phyloP scores from a whole-genome alignment of 1,140 invertebrate genomes.

The Leptopilina clavipes region DNA sequence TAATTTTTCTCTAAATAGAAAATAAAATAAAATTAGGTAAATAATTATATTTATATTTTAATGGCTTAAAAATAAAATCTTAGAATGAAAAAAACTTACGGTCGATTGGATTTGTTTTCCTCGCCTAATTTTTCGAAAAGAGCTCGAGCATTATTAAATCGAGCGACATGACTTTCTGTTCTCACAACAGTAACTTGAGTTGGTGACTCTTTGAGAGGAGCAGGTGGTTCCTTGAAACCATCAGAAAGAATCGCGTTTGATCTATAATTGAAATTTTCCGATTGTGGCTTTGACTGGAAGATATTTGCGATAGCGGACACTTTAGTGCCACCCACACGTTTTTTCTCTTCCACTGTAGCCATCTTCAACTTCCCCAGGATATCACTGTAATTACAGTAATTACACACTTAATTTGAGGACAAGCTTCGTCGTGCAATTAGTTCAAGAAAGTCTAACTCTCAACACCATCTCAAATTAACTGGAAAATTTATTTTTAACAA shows the following conservation, averaged over 20 bases:
- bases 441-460: neutral
- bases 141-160: slow-evolving; percentile 94
- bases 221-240: slow-evolving; percentile 67
- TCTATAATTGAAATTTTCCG: slow-evolving; percentile 71
- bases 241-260: slow-evolving; percentile 66
- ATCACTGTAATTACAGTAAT: slow-evolving; percentile 44
- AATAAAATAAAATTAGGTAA: neutral
- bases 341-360: slow-evolving; percentile 82
- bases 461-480: neutral
- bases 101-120: slow-evolving; percentile 78
- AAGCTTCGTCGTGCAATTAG: slow-evolving; percentile 1
- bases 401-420: slow-evolving; percentile 39
- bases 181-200: slow-evolving; percentile 84
- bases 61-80: neutral
- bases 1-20: no score
- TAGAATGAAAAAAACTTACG: slow-evolving; percentile 57
- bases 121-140: slow-evolving; percentile 94
- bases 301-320: slow-evolving; percentile 93
- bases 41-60: neutral
- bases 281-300: slow-evolving; percentile 82
- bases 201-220: slow-evolving; percentile 71
- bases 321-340: slow-evolving; percentile 83
- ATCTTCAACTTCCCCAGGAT: slow-evolving; percentile 55
- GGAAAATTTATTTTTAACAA: neutral
- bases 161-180: slow-evolving; percentile 90